phyloP scores from a whole-genome alignment of 2,888 invertebrate genomes.

The Abscondita cerata region DNA sequence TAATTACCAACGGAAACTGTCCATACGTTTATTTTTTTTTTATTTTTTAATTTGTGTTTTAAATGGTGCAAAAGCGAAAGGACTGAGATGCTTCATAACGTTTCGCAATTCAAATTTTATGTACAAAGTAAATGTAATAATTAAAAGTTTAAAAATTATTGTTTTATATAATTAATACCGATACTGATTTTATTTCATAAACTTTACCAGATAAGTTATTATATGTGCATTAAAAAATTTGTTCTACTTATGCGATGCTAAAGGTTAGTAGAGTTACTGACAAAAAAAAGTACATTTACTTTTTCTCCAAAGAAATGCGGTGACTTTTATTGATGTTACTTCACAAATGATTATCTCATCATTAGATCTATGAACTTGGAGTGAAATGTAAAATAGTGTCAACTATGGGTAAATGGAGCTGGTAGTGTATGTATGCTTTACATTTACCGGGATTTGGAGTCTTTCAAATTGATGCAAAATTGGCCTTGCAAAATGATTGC shows the following conservation, averaged over 20 bases:
- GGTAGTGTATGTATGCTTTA: too few species aligned
- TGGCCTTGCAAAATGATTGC: conserved; percentile 23
- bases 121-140: too few species aligned
- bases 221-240: conserved; percentile 8
- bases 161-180: too few species aligned
- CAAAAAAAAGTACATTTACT: conserved; percentile 12
- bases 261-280: conserved; percentile 7
- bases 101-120: not conserved
- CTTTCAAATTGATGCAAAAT: conserved; percentile 12
- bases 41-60: too few species aligned
- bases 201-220: conserved; percentile 10
- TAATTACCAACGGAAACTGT: conserved; percentile 2
- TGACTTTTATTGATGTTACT: conserved; percentile 15
- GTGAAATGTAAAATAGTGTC: conserved; percentile 1
- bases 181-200: not conserved
- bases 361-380: conserved; percentile 13
- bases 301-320: not conserved
- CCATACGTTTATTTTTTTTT: not conserved
- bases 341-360: conserved; percentile 5
- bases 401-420: not conserved
- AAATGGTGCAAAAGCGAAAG: not conserved
- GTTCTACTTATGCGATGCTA: conserved; percentile 16
- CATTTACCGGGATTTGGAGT: too few species aligned
- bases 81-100: not conserved
- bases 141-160: too few species aligned